A percentile compares a stretch with the other conserved stretches of the same genome.
Conservation (phyloP, 2,888 invertebrate species). For the Subacronicta megacephala region DNA sequence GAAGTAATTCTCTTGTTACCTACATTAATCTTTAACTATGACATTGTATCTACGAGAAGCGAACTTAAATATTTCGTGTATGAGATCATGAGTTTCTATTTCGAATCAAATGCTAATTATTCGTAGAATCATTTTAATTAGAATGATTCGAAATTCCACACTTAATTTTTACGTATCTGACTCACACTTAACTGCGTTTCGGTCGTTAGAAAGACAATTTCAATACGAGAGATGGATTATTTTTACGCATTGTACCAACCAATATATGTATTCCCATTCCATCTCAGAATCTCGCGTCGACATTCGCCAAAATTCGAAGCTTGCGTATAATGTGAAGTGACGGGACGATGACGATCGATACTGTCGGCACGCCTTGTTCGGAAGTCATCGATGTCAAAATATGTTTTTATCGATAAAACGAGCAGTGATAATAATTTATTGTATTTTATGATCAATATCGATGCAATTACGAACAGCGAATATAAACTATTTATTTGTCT, state of each 20-base stretch:
- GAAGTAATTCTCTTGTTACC: too few species aligned
- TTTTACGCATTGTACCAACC: constrained; percentile 4
- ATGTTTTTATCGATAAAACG: constrained; percentile 38
- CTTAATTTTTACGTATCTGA: background rate
- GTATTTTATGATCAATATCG: constrained; percentile 30
- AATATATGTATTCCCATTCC: constrained; percentile 24
- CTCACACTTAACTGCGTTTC: constrained; percentile 2
- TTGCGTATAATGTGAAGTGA: constrained; percentile 35
- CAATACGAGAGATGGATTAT: constrained; percentile 13
- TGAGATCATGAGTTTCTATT: background rate
- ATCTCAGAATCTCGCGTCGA: constrained; percentile 41
- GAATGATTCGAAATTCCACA: background rate
- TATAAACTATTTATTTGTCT: constrained; percentile 7
- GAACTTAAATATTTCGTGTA: background rate
- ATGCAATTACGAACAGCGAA: constrained; percentile 31
- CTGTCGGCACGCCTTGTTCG: constrained; percentile 48
- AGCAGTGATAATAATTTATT: constrained; percentile 30
- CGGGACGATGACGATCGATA: constrained; percentile 43
- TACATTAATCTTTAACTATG: too few species aligned
- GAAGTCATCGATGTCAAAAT: constrained; percentile 53
- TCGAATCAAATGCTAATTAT: background rate
- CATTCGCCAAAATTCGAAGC: constrained; percentile 41
- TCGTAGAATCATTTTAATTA: constrained; percentile 1
- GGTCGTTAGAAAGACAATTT: constrained; percentile 13
- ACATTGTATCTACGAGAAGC: too few species aligned